Evolutionary conservation across 2,113 vertebrate species (phyloP), one percentile per base, ranked within the genome.

Genomic region (Monopterus albus): DNA sequence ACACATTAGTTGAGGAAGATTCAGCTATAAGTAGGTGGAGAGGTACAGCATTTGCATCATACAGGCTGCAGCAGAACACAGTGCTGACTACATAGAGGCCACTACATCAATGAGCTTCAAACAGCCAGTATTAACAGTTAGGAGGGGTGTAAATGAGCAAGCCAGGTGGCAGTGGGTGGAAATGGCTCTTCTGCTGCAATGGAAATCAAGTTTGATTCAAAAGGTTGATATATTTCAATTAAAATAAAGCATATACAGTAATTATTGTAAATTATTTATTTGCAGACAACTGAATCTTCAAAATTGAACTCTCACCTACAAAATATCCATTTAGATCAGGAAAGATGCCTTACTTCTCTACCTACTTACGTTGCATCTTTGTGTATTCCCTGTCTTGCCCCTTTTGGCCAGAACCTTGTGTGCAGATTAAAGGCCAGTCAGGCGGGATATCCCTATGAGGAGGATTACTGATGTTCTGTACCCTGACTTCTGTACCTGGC

Each of bases 401-500:
- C 7, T 53, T 56, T 68, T 72, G 36, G 39, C 66, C 10, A 0
- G 38, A 66, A 14, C 59, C n/a, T n/a, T 17, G 40, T 31, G 56
- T 57, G 38, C 74, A 76, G 82, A 80, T 83, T 83, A 78, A 45
- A 72, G 28, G 18, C 40, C 58, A 42, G 76, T 79, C 76, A 78
- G 56, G 75, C 71, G 58, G 75, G 36, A 71, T 71, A 75, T 83
- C 59, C 72, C 20, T 60, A 36, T 60, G 59, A 72, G 50, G 29
- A 78, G 60, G 57, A 84, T 90, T 83, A 90, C 75, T 72, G 51
- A 81, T 74, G 84, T 84, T 86, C 84, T 81, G 75, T 74, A 78
- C 78, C 5, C 49, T 43, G 42, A 63, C 47, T 46, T 67, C 83
- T 84, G 61, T 62, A 58, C 73, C 67, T 76, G 62, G 69, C 63